Conservation (phyloP, 1,140 invertebrate species). For the Drosophila bocqueti region DNA sequence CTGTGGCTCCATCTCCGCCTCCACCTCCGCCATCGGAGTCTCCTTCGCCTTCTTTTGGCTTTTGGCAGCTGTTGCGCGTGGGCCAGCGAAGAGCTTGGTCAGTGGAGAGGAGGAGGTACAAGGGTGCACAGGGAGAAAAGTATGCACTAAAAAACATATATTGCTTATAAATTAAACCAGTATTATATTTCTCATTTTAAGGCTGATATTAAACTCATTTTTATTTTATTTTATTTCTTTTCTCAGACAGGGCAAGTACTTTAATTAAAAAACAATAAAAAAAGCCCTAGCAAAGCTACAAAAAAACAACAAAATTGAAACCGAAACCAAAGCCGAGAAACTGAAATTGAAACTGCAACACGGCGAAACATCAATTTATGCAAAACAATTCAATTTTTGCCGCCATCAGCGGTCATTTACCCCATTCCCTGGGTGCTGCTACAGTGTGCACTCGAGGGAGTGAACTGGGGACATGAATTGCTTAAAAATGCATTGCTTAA, state of each 20-base stretch:
- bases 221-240: not conserved
- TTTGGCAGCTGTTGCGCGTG: slow-evolving; percentile 46
- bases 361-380: slow-evolving; percentile 70
- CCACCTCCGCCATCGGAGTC: not conserved
- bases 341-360: slow-evolving; percentile 18
- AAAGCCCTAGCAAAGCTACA: not conserved
- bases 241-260: not conserved
- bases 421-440: slow-evolving; percentile 14
- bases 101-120: not conserved
- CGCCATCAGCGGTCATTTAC: slow-evolving; percentile 73
- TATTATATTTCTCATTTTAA: too few relatives aligned
- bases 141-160: too few relatives aligned
- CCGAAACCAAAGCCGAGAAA: slow-evolving; percentile 1
- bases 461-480: not conserved
- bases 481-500: too few relatives aligned
- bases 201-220: too few relatives aligned
- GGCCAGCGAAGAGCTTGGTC: slow-evolving; percentile 22
- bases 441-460: not conserved
- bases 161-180: too few relatives aligned
- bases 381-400: slow-evolving; percentile 78
- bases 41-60: slow-evolving; percentile 28
- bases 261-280: slow-evolving; percentile 47
- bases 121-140: slow-evolving; percentile 2
- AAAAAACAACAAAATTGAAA: slow-evolving; percentile 10
- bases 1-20: slow-evolving; percentile 45